These are phyloP conservation scores for Acholoe squamosa DNA, from an alignment of 2,888 invertebrate genomes.

Conservation along the genomic window DNA sequence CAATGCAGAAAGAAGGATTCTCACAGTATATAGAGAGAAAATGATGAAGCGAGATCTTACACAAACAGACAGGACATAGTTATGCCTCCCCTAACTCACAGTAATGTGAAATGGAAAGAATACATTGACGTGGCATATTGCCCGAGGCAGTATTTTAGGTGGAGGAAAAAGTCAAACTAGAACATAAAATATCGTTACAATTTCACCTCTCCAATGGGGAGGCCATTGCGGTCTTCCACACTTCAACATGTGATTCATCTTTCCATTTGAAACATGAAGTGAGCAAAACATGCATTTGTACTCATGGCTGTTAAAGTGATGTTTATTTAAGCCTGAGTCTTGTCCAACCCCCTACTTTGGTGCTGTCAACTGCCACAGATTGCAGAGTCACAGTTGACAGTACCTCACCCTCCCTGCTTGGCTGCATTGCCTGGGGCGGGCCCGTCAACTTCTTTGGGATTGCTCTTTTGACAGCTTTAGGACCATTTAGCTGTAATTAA, in stretches of 20 bases:
- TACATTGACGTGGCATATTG: neutral
- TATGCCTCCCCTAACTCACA: neutral
- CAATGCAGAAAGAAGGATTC: no score
- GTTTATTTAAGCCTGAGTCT: neutral
- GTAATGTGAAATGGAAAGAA: neutral
- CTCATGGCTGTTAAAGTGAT: neutral
- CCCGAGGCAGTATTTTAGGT: neutral
- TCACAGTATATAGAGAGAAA: no score
- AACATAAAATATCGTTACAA: slow-evolving; percentile 18
- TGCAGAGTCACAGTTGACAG: neutral
- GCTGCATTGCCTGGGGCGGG: neutral
- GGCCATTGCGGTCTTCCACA: neutral
- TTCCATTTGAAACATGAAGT: neutral
- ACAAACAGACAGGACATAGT: neutral
- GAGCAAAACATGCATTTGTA: slow-evolving; percentile 2
- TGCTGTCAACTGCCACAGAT: neutral
- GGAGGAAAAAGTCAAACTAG: neutral
- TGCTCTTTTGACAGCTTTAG: slow-evolving; percentile 18
- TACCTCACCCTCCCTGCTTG: neutral
- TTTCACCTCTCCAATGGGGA: neutral
- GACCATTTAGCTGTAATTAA: slow-evolving; percentile 2
- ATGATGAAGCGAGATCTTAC: no score
- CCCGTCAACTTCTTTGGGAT: neutral
- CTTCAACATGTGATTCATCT: neutral
- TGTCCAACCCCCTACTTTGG: neutral